Evolutionary conservation across 1,140 invertebrate species (phyloP).

Genomic region (Panagrolaimus sp.): DNA sequence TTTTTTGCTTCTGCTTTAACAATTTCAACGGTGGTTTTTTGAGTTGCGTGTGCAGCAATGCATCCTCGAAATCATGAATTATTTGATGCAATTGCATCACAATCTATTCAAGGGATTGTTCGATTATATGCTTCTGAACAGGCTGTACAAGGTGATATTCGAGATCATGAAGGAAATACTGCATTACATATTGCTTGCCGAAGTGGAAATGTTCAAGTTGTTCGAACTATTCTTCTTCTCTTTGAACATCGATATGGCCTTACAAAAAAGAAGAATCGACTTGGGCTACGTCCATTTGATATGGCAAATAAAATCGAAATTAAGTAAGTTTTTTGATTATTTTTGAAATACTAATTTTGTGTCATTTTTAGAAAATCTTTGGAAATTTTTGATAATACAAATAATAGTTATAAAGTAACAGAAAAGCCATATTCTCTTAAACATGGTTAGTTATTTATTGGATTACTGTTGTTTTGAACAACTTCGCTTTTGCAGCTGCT

Average conservation of each 20-base stretch:
- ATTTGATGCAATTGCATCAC: neutral
- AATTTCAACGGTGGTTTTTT: no score
- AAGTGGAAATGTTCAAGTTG: constrained; percentile 18
- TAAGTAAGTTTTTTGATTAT: constrained; percentile 16
- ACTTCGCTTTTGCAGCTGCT: neutral
- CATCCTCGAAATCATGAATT: neutral
- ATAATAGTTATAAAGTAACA: neutral
- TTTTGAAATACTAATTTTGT: neutral
- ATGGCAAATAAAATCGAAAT: constrained; percentile 21
- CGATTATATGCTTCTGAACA: constrained; percentile 19
- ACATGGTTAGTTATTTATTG: neutral
- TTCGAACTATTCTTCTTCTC: constrained; percentile 18
- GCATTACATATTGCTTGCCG: constrained; percentile 19
- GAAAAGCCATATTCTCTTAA: neutral
- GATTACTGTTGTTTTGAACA: neutral
- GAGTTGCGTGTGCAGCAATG: no score
- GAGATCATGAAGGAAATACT: constrained; percentile 20
- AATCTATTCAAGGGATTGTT: constrained; percentile 18
- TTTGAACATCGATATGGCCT: constrained; percentile 13
- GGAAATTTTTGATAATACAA: constrained; percentile 18
- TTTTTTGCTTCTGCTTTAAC: no score
- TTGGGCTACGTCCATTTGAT: constrained; percentile 19
- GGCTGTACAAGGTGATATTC: neutral
- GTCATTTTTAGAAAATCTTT: constrained; percentile 21
- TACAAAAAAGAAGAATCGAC: neutral